Evolutionary conservation across 1,140 invertebrate species (phyloP).

Genomic region (Dendroctonus ponderosae): DNA sequence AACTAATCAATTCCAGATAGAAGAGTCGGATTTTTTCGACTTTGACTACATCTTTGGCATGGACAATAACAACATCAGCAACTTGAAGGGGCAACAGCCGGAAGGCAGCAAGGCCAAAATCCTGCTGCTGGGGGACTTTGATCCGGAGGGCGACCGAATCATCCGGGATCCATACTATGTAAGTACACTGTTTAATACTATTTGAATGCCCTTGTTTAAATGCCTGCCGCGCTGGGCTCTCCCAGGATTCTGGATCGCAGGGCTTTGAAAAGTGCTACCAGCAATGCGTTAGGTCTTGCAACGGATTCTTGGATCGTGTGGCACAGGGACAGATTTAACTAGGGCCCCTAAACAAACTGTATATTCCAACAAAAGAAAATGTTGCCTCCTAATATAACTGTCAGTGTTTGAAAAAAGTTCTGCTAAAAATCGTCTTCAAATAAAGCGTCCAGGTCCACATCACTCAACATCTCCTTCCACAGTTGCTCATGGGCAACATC

Average conservation of each 20-base stretch:
- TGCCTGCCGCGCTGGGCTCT: constrained; percentile 21
- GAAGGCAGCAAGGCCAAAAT: constrained; percentile 65
- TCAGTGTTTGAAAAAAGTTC: background rate
- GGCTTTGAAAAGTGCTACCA: constrained; percentile 74
- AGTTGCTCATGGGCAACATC: constrained; percentile 25
- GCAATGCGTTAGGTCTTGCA: constrained; percentile 67
- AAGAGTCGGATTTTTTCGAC: constrained; percentile 66
- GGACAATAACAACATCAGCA: constrained; percentile 79
- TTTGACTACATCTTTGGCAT: constrained; percentile 90
- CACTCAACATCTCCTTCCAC: constrained; percentile 30
- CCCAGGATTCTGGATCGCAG: constrained; percentile 60
- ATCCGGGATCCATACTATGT: constrained; percentile 90
- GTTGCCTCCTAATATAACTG: background rate
- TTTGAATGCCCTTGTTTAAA: background rate
- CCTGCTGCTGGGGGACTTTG: constrained; percentile 76
- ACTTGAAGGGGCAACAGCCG: constrained; percentile 61
- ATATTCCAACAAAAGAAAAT: background rate
- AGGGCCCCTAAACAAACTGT: too few species aligned
- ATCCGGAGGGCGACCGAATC: constrained; percentile 72
- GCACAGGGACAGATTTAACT: constrained; percentile 12
- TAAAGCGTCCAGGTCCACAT: constrained; percentile 27
- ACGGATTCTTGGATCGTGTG: constrained; percentile 60
- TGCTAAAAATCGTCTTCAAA: constrained; percentile 25
- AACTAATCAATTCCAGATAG: constrained; percentile 56
- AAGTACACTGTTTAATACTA: constrained; percentile 43